Evolutionary conservation across 2,797 vertebrate species (phyloP).

Genomic region (Gallinago stenura): DNA sequence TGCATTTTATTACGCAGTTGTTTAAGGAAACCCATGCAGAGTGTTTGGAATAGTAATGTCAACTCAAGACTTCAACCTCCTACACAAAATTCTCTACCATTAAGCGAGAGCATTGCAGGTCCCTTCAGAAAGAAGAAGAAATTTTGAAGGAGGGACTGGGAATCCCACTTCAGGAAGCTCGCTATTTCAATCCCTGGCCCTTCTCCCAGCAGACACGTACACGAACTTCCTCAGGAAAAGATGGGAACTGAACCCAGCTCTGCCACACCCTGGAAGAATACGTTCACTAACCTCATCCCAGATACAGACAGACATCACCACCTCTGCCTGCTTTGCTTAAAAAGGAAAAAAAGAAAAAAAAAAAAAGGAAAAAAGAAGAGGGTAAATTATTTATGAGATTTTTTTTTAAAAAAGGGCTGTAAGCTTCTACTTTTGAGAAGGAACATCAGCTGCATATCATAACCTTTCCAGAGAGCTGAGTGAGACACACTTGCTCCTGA

Average conservation of each 20-base stretch:
- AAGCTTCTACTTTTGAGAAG: not conserved
- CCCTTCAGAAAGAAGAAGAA: not conserved
- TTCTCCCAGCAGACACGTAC: not conserved
- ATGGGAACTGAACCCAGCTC: not conserved
- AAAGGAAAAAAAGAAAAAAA: not conserved
- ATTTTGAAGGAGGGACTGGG: not conserved
- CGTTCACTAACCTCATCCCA: not conserved
- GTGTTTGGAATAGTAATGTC: not conserved
- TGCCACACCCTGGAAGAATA: not conserved
- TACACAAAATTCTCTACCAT: not conserved
- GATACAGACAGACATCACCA: not conserved
- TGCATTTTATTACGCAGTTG: not conserved
- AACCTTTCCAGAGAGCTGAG: not conserved
- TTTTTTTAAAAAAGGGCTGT: not conserved
- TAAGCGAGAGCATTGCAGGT: fast-evolving
- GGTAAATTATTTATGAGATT: not conserved
- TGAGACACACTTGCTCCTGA: not conserved
- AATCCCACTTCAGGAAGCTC: not conserved
- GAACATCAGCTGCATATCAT: not conserved
- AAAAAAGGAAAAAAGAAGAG: not conserved
- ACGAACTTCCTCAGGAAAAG: constrained; percentile 36
- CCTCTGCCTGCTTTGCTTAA: not conserved
- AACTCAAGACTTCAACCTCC: not conserved
- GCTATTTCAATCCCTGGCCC: constrained; percentile 1
- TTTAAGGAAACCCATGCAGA: not conserved